Percentiles rank a stretch among this genome's conserved stretches.
phyloP scores from a whole-genome alignment of 2,113 vertebrate species.

The Pelobates fuscus region DNA sequence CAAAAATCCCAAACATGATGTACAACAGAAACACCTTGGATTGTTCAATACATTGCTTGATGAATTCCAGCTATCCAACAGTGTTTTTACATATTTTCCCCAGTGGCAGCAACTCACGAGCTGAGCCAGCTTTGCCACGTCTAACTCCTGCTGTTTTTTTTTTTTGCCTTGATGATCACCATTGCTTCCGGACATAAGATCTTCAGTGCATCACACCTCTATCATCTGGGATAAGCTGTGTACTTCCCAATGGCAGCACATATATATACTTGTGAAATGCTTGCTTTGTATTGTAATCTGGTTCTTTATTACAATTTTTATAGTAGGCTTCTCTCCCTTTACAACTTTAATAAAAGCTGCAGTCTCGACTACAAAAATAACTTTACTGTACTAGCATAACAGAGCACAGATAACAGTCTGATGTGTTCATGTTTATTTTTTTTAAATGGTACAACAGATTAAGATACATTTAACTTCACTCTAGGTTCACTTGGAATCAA shows the following conservation, averaged over 20 bases:
- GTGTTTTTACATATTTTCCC: conserved; percentile 41
- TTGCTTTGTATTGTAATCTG: conserved; percentile 19
- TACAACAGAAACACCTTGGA: conserved; percentile 16
- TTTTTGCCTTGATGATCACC: conserved; percentile 9
- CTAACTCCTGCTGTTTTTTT: conserved; percentile 36
- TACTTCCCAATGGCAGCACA: conserved; percentile 19
- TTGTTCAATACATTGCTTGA: conserved; percentile 33
- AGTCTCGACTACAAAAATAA: no score
- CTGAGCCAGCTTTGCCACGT: conserved; percentile 16
- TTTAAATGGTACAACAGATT: no score
- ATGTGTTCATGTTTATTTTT: no score
- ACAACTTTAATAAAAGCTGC: no score
- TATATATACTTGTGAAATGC: conserved; percentile 12
- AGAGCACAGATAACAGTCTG: no score
- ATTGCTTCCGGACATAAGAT: conserved; percentile 33
- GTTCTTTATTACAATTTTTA: conserved; percentile 25
- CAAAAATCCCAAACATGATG: conserved; percentile 28
- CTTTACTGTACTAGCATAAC: no score
- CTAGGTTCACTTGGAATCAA: no score
- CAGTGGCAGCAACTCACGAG: conserved; percentile 17
- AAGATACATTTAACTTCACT: no score
- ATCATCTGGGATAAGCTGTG: conserved; percentile 25
- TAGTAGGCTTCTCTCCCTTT: background rate
- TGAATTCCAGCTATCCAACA: conserved; percentile 30
- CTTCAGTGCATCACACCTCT: conserved; percentile 22